Evolutionary conservation across 2,888 invertebrate genomes (phyloP), one percentile per base, ranked within the genome.

Genomic region (Allolobophora icterica): DNA sequence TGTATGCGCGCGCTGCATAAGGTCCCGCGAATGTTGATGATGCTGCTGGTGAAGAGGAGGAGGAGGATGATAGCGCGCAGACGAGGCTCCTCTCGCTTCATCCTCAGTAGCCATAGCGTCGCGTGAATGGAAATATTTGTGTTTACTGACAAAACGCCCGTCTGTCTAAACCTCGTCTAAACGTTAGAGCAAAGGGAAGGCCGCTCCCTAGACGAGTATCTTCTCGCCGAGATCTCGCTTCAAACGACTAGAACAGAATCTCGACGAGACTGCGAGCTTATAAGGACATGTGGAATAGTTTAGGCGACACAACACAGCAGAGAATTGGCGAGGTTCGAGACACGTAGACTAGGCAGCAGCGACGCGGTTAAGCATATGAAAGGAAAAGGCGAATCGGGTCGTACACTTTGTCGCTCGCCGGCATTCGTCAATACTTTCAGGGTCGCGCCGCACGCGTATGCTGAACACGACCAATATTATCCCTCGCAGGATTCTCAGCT

Each of bases 21-120:
- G n/a, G 87, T 87, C 35, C 34, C 87, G 34, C 34, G 87, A 38
- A 33, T 87, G 87, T 35, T 87, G 87, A 35, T 15, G 87, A 87
- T 35, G 87, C 1, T 13, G 87, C 4, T 11, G 87, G 17, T 0
- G 87, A 87, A 1, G 87, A 87, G 6, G 35, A 35, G 5, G 35
- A 87, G 6, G 35, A 87, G 5, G 34, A 35, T 8, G 87, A 34
- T 17, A 38, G 38, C 24, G 35, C 6, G 35, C 34, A 87, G 33
- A 17, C 87, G 34, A 8, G 0, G 11, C 24, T 33, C 35, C 38
- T 35, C 6, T 38, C 87, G 35, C 8, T n/a, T 52, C 15, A 45
- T 45, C 71, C 30, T 71, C 71, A 71, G 71, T 17, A 8, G 15
- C 71, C 8, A 15, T 21, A 21, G 19, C 52, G 4, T 19, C 52